These are phyloP conservation scores for Drosophila rhopaloa DNA, from an alignment of 1,140 invertebrate genomes.

Conservation along the genomic window DNA sequence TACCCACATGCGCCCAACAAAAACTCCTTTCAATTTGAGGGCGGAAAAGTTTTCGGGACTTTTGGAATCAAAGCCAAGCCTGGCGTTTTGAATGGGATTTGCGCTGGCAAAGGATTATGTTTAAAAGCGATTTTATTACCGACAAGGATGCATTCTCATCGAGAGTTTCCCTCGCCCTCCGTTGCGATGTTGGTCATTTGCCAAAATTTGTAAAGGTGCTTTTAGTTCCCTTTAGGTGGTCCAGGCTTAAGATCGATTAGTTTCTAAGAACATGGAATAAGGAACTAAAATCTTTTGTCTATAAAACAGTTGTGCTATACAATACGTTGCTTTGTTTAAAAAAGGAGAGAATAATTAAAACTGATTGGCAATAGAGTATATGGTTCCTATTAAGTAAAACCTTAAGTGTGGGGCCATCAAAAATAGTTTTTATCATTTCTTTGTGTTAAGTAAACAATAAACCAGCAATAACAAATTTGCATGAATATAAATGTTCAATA, in stretches of 20 bases:
- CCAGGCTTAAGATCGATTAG: conserved; percentile 2
- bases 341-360: no score
- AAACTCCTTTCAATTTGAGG: conserved; percentile 43
- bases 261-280: background rate
- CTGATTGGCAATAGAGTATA: no score
- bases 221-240: background rate
- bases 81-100: conserved; percentile 62
- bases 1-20: conserved; percentile 17
- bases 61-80: conserved; percentile 41
- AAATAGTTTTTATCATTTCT: no score
- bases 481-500: no score
- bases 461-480: no score
- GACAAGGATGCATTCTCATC: conserved; percentile 38
- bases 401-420: no score
- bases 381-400: no score
- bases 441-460: no score
- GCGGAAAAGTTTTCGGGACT: conserved; percentile 54
- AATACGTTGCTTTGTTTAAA: no score
- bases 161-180: background rate
- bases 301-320: no score
- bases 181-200: conserved; percentile 39
- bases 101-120: conserved; percentile 39
- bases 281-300: background rate
- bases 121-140: conserved; percentile 49
- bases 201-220: conserved; percentile 5